phyloP scores from a whole-genome alignment of 2,888 invertebrate genomes.

The Ellobium chinense region DNA sequence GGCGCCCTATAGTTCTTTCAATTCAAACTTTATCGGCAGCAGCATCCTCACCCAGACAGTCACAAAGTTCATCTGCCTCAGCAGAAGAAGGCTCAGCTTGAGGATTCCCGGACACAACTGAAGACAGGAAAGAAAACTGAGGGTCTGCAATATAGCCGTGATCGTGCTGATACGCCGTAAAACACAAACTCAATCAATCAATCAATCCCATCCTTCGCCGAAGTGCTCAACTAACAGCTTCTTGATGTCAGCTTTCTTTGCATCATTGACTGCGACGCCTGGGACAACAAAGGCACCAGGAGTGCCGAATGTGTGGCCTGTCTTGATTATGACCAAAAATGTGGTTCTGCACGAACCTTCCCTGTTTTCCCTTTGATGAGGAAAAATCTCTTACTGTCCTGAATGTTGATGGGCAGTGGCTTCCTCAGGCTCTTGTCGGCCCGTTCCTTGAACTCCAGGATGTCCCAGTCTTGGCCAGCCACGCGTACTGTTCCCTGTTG shows the following conservation, averaged over 20 bases:
- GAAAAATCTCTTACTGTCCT: constrained; percentile 8
- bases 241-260: too few relatives aligned
- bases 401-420: constrained; percentile 6
- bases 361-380: neutral
- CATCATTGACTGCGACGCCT: too few relatives aligned
- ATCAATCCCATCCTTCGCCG: neutral
- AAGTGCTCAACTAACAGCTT: neutral
- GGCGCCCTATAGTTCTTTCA: neutral
- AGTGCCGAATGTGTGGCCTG: too few relatives aligned
- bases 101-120: neutral
- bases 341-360: neutral
- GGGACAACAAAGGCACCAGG: too few relatives aligned
- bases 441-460: neutral
- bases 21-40: too few relatives aligned
- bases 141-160: too few relatives aligned
- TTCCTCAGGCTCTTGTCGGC: neutral
- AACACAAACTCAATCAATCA: neutral
- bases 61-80: neutral
- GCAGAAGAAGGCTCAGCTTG: neutral
- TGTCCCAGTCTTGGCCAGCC: neutral
- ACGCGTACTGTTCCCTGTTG: neutral
- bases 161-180: too few relatives aligned
- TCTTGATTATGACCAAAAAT: too few relatives aligned
- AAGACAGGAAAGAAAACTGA: neutral
- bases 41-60: neutral